Evolutionary conservation across 1,140 invertebrate genomes (phyloP), one percentile per base, ranked within the genome.

Genomic region (Schlechtendalia chinensis): DNA sequence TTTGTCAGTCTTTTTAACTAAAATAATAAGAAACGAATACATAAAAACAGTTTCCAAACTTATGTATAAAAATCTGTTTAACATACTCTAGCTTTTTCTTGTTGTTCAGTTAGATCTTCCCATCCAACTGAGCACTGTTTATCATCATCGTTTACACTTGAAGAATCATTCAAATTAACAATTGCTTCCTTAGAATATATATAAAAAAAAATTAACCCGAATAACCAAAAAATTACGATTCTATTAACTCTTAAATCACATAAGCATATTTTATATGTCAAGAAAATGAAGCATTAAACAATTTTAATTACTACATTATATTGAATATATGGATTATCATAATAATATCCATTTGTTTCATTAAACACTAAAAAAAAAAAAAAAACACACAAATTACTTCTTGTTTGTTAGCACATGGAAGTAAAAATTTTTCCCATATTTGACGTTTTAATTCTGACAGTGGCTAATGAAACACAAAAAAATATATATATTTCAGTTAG

Each of bases 41-140:
- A 45, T 45, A 61, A 5, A 0, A 10, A 27, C 8, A 32, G 17
- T 32, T 17, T 61, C 29, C 5, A 29, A 39, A 59, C 11, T 59
- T 4, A 59, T 59, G 3, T 39, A 1, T 24, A 0, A 59, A 27
- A 27, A 59, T 59, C 0, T 27, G 0, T 53, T 71, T 5, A 29
- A 72, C 54, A n/a, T 79, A 79, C 75, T 29, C 75, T 39, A 47
- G 75, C 75, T 79, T 79, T 79, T 79, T 79, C 75, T 63, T 79
- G 75, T 79, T 79, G 75, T 79, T 79, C 75, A 61, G 75, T 79
- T 29, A 58, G 75, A 47, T 79, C 75, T 63, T 79, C 75, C 75
- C 75, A 79, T 50, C 75, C 75, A 47, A 79, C 75, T 5, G 75
- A 79, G 45, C 58, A 79, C 29, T 79, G 75, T 79, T 79, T 12